Conservation (phyloP, 2,113 vertebrate genomes). For the Carlito syrichta region DNA sequence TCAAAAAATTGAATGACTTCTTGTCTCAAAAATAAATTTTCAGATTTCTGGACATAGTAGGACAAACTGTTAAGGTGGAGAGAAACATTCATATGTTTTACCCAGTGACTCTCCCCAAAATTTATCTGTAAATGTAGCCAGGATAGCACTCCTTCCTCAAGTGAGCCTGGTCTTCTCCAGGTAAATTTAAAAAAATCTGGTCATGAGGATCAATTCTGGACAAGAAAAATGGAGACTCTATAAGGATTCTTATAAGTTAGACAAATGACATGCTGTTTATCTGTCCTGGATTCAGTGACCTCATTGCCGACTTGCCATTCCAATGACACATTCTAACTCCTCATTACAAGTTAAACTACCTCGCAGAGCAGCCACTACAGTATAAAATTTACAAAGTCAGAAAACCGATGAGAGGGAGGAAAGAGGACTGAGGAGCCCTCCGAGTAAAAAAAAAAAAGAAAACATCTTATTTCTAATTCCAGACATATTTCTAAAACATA, state of each 20-base stretch:
- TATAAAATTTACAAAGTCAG: background rate
- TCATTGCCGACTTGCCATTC: background rate
- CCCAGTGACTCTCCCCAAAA: background rate
- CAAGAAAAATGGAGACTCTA: background rate
- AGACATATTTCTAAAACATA: conserved; percentile 33
- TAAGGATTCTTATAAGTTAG: background rate
- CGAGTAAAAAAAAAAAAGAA: background rate
- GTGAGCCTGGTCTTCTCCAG: background rate
- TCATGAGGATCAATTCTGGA: background rate
- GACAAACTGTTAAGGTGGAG: background rate
- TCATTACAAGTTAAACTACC: background rate
- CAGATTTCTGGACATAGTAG: background rate
- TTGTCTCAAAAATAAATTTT: background rate
- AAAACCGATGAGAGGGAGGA: conserved; percentile 4
- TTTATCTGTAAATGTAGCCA: background rate
- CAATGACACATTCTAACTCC: background rate
- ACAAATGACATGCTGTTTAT: background rate
- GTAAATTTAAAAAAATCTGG: background rate
- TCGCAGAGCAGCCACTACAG: background rate
- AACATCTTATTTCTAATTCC: background rate
- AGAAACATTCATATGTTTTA: background rate
- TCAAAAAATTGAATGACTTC: background rate
- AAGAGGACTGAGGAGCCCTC: background rate
- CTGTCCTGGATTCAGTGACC: background rate
- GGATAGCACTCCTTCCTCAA: background rate